Percentiles rank a stretch among this genome's conserved stretches.
Conservation (phyloP, 2,888 invertebrate species). For the Atethmia centrago region DNA sequence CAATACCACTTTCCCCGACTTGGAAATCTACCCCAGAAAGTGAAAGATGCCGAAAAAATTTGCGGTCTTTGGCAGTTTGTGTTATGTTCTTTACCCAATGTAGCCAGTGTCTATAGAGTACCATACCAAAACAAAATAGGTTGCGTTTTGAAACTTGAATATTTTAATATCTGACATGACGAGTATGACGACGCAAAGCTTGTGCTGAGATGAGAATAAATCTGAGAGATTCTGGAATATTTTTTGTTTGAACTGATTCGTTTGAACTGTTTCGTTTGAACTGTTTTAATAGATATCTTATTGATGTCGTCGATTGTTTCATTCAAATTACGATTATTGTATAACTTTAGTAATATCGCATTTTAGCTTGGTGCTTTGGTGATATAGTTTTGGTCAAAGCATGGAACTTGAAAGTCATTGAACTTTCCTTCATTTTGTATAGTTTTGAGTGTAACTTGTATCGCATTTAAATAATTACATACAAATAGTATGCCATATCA, state of each 20-base stretch:
- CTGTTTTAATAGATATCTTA: neutral
- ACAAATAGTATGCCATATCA: neutral
- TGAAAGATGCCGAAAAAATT: no score
- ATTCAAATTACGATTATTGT: neutral
- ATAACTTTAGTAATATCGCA: neutral
- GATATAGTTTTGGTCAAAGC: neutral
- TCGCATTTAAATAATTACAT: neutral
- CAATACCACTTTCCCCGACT: neutral
- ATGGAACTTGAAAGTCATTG: neutral
- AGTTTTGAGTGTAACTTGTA: neutral
- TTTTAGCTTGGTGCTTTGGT: neutral
- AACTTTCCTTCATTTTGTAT: neutral
- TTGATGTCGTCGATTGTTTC: neutral
- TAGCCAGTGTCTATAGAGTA: neutral
- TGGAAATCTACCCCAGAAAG: neutral
- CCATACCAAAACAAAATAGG: neutral
- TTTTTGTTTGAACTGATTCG: slow-evolving; percentile 4
- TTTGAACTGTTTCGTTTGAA: neutral
- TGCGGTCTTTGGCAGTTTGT: neutral
- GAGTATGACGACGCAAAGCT: neutral
- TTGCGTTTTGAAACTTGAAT: slow-evolving; percentile 18
- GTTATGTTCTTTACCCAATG: neutral
- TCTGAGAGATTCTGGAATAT: slow-evolving; percentile 4
- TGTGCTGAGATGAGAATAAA: slow-evolving; percentile 10
- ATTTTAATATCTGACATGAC: slow-evolving; percentile 33